These are phyloP conservation scores for rat (Rattus norvegicus) DNA, from an alignment of 2,113 vertebrate species.

Conservation along the genomic window GRCr8 NC_086031.1:55965501-55966000, in stretches of 20 bases:
- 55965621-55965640: no score
- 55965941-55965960: neutral
- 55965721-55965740: neutral
- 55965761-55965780: neutral
- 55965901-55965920: neutral
- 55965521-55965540: neutral
- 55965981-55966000: neutral
- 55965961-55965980: neutral
- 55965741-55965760: neutral
- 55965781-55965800: neutral
- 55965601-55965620: neutral
- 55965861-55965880: neutral
- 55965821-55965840: neutral
- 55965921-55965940: neutral
- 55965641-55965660: no score
- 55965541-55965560: neutral
- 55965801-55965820: neutral
- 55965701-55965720: neutral
- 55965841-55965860: neutral
- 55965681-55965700: no score
- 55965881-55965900: neutral
- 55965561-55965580: neutral
- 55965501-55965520: neutral
- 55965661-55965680: no score
- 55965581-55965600: neutral